A percentile compares a stretch with the other conserved stretches of the same genome.
phyloP scores from a whole-genome alignment of 2,888 invertebrate species.

The Himalopsyche tibetana region DNA sequence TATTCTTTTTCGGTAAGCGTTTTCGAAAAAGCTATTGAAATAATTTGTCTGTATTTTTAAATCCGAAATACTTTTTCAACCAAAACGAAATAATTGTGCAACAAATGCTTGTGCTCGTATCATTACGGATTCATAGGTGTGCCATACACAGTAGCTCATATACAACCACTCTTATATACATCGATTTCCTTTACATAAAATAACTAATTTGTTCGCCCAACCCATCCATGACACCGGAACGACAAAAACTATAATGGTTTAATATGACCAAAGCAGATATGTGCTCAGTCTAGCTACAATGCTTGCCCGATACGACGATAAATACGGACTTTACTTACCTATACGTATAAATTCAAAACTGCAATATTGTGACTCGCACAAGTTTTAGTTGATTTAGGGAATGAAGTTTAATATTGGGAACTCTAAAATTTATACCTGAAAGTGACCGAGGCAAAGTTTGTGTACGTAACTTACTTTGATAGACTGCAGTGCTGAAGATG shows the following conservation, averaged over 20 bases:
- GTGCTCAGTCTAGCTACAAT: slow-evolving; percentile 11
- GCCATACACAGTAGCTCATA: neutral
- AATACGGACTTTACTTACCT: neutral
- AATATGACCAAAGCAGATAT: neutral
- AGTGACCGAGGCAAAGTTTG: slow-evolving; percentile 3
- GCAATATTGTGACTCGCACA: neutral
- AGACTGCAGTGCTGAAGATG: neutral
- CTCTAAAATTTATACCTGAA: neutral
- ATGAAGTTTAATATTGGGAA: slow-evolving; percentile 5
- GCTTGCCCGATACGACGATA: slow-evolving; percentile 13
- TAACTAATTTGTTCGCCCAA: slow-evolving; percentile 52
- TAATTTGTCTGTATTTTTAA: neutral
- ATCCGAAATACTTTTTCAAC: neutral
- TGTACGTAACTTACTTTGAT: neutral
- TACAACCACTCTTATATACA: slow-evolving; percentile 3
- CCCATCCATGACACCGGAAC: slow-evolving; percentile 43
- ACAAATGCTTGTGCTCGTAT: neutral
- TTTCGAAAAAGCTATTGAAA: neutral
- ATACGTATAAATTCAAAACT: slow-evolving; percentile 10
- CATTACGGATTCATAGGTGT: slow-evolving; percentile 21
- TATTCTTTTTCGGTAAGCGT: neutral
- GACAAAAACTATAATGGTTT: slow-evolving; percentile 43
- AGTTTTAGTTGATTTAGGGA: slow-evolving; percentile 5
- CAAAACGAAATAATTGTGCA: slow-evolving; percentile 7
- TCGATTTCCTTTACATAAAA: slow-evolving; percentile 56